Base-by-base conservation (phyloP, 92 coral and sea anemone genomes). In the Bergia puertoricense region DNA sequence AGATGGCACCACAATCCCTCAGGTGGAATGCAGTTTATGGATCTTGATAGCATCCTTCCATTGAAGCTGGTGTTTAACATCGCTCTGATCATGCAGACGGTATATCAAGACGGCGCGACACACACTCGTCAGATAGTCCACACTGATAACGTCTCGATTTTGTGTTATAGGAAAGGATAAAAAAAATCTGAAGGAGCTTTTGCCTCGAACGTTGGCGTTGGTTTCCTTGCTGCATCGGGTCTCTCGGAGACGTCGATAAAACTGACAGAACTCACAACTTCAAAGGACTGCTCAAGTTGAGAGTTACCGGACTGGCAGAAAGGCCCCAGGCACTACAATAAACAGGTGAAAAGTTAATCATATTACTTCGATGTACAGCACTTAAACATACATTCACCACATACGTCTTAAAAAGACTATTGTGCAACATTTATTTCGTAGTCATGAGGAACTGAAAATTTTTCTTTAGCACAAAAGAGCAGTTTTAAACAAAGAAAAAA, bases 121-220 rank as follows among this genome's bases (percentile, higher is more conserved):
- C 69, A 62, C 30, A 11, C 23, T 20, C 23, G 7, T 20, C 4
- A 62, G 2, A 20, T 23, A 62, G 81, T 77, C 50, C 11, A 81
- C 73, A 81, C 16, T 13, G 36, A 62, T 4, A 16, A 18, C 72
- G 13, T 16, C 48, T 62, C 50, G 56, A 71, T 68, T 10, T 45
- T 11, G 39, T 44, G 59, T 80, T 89, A 92, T 6, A 94, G 90
- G 54, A 94, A 94, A 6, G 97, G 97, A 79, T 94, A 92, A 76
- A 94, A 94, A 91, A 94, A 94, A 85, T 94, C 94, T 2, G 97
- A 94, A 10, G 97, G 94, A 37, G 97, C 95, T 78, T 94, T 94
- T 46, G 99, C 98, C 67, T 96, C 98, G 73, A 96, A 96, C 36
- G 98, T 93, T 16, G 99, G 99, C 50, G 89, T 84, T 51, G 99